Evolutionary conservation across 2,113 vertebrate species (phyloP).

Genomic region (Tragelaphus buxtoni): DNA sequence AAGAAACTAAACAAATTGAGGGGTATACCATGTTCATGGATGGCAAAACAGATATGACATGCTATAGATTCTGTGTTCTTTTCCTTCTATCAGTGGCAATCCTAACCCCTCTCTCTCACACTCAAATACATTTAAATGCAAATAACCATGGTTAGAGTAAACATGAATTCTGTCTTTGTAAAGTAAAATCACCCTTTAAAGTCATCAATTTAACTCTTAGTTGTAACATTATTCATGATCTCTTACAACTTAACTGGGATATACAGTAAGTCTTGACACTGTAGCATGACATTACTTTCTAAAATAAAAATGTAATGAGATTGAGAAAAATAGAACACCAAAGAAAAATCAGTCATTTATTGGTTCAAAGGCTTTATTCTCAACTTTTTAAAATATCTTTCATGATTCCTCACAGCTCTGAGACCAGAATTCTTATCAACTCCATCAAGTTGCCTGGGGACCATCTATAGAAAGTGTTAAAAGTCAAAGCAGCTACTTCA

Average conservation of each 20-base stretch:
- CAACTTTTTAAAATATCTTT: background rate
- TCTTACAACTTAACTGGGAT: background rate
- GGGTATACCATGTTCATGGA: background rate
- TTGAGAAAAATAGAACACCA: background rate
- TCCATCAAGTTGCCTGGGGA: background rate
- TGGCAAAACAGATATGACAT: background rate
- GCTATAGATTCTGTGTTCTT: background rate
- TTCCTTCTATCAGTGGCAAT: background rate
- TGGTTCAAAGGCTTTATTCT: background rate
- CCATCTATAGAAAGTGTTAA: background rate
- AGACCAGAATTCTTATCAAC: background rate
- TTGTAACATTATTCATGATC: background rate
- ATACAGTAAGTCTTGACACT: background rate
- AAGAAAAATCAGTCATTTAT: background rate
- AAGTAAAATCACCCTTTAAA: slow-evolving; percentile 11
- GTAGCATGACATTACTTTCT: background rate
- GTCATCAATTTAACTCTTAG: background rate
- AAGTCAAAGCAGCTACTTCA: background rate
- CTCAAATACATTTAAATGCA: background rate
- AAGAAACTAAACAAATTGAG: background rate
- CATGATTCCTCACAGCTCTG: background rate
- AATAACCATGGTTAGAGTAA: background rate
- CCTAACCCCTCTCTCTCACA: background rate
- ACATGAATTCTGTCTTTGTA: background rate
- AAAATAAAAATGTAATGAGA: background rate